A percentile compares a stretch with the other conserved stretches of the same genome.
These are phyloP conservation scores for Procambarus virginalis DNA, from an alignment of 1,140 invertebrate species.

Conservation along the genomic window DNA sequence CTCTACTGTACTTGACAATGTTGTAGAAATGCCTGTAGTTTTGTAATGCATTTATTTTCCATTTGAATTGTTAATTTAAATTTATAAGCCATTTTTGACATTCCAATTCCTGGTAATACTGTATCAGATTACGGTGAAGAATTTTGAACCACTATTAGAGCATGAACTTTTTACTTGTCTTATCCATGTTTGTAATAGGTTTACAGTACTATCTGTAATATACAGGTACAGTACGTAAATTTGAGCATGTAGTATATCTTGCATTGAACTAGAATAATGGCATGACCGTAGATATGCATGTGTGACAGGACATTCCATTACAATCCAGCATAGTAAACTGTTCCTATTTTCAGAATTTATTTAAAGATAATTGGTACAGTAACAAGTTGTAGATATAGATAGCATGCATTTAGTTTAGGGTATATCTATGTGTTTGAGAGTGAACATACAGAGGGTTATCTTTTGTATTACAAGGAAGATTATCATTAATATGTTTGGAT, in stretches of 20 bases:
- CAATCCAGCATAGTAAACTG: too few species aligned
- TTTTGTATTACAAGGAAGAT: too few species aligned
- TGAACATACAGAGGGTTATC: too few species aligned
- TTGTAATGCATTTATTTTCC: neutral
- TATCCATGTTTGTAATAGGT: neutral
- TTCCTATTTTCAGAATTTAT: too few species aligned
- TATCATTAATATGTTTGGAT: too few species aligned
- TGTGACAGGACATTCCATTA: neutral
- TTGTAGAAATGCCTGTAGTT: neutral
- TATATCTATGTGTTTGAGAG: too few species aligned
- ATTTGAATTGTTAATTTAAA: too few species aligned
- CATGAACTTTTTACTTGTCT: neutral
- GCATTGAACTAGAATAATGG: neutral
- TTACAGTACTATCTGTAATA: neutral
- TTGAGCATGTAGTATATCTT: neutral
- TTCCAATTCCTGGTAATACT: neutral
- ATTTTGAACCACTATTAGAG: neutral
- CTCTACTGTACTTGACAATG: neutral
- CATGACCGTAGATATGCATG: neutral
- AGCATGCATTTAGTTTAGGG: too few species aligned
- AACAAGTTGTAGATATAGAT: too few species aligned
- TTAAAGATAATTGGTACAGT: too few species aligned
- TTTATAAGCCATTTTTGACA: neutral
- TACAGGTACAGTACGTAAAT: neutral
- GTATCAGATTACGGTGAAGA: neutral